phyloP scores from a whole-genome alignment of 2,113 vertebrate genomes.

The Arizona elegans region DNA sequence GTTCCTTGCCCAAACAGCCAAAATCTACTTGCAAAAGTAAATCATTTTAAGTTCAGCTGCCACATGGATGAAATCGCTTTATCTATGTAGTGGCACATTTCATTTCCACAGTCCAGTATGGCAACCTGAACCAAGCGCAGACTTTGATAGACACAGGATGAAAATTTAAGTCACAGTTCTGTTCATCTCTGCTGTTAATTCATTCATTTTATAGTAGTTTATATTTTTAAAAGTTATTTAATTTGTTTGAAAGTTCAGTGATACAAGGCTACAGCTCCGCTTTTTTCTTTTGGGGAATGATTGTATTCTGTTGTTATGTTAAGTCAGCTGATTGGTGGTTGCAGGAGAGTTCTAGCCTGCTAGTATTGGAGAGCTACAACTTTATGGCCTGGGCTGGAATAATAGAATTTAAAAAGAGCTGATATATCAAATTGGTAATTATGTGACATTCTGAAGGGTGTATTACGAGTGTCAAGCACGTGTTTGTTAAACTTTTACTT shows the following conservation, averaged over 20 bases:
- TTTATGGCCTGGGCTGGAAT: conserved; percentile 49
- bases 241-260: background rate
- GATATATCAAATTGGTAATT: conserved; percentile 61
- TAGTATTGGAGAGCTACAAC: background rate
- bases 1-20: background rate
- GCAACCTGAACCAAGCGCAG: background rate
- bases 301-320: too few relatives aligned
- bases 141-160: background rate
- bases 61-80: background rate
- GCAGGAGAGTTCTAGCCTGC: too few relatives aligned
- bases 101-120: too few relatives aligned
- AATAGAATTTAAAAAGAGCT: conserved; percentile 65
- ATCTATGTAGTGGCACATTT: too few relatives aligned
- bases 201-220: conserved; percentile 24
- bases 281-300: background rate
- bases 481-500: conserved; percentile 67
- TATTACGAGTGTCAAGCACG: conserved; percentile 63
- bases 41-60: background rate
- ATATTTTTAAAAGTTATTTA: conserved; percentile 3
- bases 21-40: background rate
- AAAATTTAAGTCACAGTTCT: conserved; percentile 13
- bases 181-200: conserved; percentile 20
- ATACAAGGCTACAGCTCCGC: background rate
- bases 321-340: too few relatives aligned
- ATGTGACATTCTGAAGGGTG: conserved; percentile 50